These are phyloP conservation scores for Lepidocyrtinus sp. DNA, from an alignment of 2,888 invertebrate genomes.

Conservation along the genomic window DNA sequence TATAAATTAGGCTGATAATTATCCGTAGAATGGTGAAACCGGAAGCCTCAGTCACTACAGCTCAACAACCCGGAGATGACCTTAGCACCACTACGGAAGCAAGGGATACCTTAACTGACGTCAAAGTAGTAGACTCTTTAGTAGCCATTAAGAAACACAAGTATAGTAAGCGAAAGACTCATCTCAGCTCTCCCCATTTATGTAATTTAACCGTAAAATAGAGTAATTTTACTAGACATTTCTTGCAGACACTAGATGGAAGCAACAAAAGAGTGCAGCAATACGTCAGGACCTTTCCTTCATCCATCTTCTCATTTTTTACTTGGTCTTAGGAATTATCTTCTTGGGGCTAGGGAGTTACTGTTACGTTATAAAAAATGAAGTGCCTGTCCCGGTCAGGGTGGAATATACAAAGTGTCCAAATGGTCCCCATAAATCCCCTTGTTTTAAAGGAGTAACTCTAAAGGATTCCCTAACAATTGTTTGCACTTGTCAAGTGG, in stretches of 20 bases:
- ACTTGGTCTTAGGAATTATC: background rate
- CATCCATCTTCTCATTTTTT: conserved; percentile 12
- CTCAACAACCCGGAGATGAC: too few relatives aligned
- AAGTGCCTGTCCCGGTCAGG: background rate
- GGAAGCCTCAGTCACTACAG: too few relatives aligned
- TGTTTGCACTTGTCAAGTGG: conserved; percentile 20
- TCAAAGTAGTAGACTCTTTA: too few relatives aligned
- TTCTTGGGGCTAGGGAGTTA: background rate
- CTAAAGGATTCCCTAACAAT: background rate
- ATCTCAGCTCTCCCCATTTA: background rate
- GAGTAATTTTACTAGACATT: too few relatives aligned
- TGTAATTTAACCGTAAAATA: background rate
- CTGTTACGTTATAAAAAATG: background rate
- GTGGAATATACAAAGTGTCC: conserved; percentile 27
- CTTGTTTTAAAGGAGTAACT: background rate
- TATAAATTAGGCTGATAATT: too few relatives aligned
- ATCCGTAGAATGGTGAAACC: too few relatives aligned
- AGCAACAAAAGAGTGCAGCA: conserved; percentile 35
- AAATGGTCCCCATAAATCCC: background rate
- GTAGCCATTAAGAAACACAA: background rate
- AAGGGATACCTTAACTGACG: too few relatives aligned
- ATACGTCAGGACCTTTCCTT: background rate
- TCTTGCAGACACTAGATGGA: conserved; percentile 34
- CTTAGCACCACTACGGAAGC: too few relatives aligned
- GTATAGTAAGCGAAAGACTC: background rate